Conservation (phyloP, 2,797 vertebrate species). For the Halcyon smyrnensis region DNA sequence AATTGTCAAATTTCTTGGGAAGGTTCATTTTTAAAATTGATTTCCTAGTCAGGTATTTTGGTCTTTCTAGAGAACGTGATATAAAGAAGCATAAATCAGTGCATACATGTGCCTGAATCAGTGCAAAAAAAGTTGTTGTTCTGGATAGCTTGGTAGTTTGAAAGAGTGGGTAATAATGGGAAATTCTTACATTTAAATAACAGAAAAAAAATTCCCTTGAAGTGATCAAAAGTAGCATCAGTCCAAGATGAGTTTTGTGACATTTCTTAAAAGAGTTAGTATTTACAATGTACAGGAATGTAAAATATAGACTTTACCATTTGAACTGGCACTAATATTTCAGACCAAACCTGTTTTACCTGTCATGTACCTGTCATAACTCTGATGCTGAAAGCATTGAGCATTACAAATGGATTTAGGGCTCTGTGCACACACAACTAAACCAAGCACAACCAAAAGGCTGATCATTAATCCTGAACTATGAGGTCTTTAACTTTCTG, state of each 20-base stretch:
- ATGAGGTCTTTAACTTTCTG: background rate
- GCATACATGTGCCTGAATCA: no score
- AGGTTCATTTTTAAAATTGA: background rate
- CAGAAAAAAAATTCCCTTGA: background rate
- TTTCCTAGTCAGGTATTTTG: background rate
- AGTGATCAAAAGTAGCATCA: background rate
- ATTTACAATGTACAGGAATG: background rate
- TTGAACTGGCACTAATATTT: background rate
- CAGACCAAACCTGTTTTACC: background rate
- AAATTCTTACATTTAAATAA: background rate
- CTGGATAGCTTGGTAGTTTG: background rate
- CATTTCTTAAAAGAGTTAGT: background rate
- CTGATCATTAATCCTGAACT: background rate
- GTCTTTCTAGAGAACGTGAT: background rate
- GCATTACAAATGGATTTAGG: background rate
- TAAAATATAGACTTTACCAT: background rate
- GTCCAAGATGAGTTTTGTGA: background rate
- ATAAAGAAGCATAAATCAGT: background rate
- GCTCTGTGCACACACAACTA: background rate
- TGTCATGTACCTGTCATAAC: background rate
- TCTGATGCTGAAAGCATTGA: background rate
- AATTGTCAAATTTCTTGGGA: background rate
- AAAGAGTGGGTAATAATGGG: background rate
- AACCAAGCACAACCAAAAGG: background rate
- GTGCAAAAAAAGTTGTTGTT: background rate